Conservation (phyloP, 2,888 invertebrate genomes). For the Idaea aversata region DNA sequence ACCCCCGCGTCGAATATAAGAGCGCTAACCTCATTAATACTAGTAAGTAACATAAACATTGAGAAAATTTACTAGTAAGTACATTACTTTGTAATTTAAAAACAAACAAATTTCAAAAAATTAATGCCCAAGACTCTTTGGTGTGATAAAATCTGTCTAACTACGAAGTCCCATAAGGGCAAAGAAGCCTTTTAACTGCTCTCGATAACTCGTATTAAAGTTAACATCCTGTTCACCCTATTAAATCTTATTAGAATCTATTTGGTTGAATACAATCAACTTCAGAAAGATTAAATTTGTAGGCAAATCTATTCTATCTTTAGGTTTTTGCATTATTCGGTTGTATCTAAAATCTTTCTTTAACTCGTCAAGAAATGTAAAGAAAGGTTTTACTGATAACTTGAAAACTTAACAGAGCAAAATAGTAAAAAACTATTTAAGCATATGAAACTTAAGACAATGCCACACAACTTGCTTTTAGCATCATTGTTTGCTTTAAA, state of each 20-base stretch:
- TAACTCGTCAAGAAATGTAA: too few relatives aligned
- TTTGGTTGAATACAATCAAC: too few relatives aligned
- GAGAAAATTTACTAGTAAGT: not conserved
- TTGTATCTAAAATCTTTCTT: too few relatives aligned
- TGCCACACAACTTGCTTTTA: too few relatives aligned
- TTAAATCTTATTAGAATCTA: not conserved
- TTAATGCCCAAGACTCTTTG: not conserved
- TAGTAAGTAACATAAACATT: slow-evolving; percentile 77
- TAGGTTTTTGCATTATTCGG: too few relatives aligned
- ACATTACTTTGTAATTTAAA: not conserved
- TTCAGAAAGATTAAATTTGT: too few relatives aligned
- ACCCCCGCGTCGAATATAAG: slow-evolving; percentile 90
- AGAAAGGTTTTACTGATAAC: too few relatives aligned
- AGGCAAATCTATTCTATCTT: too few relatives aligned
- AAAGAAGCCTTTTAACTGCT: not conserved
- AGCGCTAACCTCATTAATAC: slow-evolving; percentile 95
- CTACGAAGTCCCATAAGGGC: not conserved
- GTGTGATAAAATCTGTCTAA: not conserved
- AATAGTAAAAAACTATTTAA: too few relatives aligned
- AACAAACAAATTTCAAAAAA: not conserved
- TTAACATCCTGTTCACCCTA: not conserved
- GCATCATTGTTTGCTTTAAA: too few relatives aligned
- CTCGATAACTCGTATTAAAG: not conserved
- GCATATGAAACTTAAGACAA: too few relatives aligned
- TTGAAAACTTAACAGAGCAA: too few relatives aligned